Evolutionary conservation across 1,140 invertebrate species (phyloP), one percentile per base, ranked within the genome.

Genomic region (Aphelenchoides fujianensis): DNA sequence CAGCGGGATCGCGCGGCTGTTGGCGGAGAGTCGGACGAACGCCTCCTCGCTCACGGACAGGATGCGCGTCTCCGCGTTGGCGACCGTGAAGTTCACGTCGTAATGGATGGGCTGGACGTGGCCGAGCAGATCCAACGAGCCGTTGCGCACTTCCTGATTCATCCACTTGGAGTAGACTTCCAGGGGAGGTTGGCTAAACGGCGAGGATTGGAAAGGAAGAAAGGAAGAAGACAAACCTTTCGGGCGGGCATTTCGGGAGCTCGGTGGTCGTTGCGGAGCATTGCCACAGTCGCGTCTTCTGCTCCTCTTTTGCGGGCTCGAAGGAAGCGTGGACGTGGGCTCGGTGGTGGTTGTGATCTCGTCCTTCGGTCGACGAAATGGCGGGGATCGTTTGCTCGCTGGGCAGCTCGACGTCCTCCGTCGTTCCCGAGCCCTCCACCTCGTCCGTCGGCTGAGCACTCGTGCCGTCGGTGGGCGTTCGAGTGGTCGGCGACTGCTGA

Each of bases 11-110:
- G 34, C 57, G 16, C 12, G 23, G 23, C 16, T 69, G 1, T 12
- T 68, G 19, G 23, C 30, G 12, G 68, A 12, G 9, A 69, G 16
- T 2, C 64, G 23, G 27, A 69, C 57, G 37, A 69, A 69, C 16
- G 34, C 30, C 32, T 69, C 67, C 12, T 28, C 62, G 61, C 27
- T 70, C 2, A 23, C 67, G 27, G n/a, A n/a, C 5, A 69, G 37
- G 2, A 71, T 12, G n/a, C 61, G 61, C 16, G 64, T 19, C 1
- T 71, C 67, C 23, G 16, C 16, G 37, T 71, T 23, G 64, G 57
- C 16, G 37, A 69, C 57, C 12, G 67, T n/a, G 27, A 69, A n/a
- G 62, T 69, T 69, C 3, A 69, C 67, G 23, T 69, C 68, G 37
- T 69, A 69, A 31, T 69, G 67, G 16, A 69, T 69, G 19, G 67